These are phyloP conservation scores for Lepus townsendii DNA, from an alignment of 2,797 vertebrate species.

Conservation along the genomic window DNA sequence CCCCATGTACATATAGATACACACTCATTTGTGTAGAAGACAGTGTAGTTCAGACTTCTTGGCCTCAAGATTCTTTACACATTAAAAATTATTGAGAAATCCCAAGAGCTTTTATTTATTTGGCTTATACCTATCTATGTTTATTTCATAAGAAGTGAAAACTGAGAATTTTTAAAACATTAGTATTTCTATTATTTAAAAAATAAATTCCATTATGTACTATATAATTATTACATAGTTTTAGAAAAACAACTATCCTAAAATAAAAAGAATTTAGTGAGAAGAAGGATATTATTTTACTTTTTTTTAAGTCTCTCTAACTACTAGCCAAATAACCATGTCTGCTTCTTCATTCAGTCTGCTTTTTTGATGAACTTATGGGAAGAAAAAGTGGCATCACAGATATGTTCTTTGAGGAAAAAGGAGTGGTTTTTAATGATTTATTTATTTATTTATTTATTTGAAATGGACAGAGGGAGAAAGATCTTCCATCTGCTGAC, in stretches of 20 bases:
- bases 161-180: not conserved
- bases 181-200: not conserved
- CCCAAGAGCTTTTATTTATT: slow-evolving; percentile 32
- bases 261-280: not conserved
- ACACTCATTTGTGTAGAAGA: not conserved
- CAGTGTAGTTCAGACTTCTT: not conserved
- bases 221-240: not conserved
- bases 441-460: no score
- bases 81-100: slow-evolving; percentile 12
- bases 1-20: not conserved
- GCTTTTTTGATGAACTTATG: slow-evolving; percentile 30
- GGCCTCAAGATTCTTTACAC: not conserved
- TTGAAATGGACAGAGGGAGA: no score
- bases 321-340: not conserved
- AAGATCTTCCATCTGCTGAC: no score
- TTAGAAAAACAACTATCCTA: not conserved
- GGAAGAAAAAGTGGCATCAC: slow-evolving; percentile 2
- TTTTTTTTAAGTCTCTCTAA: slow-evolving; percentile 27
- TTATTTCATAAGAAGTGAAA: slow-evolving; percentile 31
- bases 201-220: not conserved
- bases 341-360: slow-evolving; percentile 18
- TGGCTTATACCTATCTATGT: not conserved
- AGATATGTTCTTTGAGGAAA: not conserved
- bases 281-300: not conserved
- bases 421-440: no score